Evolutionary conservation across 23 tunicate species (phyloP).

Genomic region (Corella eumyota): DNA sequence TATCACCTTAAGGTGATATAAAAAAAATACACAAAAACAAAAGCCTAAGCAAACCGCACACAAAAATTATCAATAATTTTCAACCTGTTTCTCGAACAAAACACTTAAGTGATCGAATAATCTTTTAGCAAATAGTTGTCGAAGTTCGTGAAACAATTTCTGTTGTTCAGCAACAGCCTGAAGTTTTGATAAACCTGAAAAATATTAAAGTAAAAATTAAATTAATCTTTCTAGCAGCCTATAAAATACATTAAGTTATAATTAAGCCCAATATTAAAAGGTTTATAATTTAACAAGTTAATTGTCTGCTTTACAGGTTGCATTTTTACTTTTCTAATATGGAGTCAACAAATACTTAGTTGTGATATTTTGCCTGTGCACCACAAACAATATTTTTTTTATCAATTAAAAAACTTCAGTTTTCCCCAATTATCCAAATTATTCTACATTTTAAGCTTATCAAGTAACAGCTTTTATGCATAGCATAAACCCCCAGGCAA

Average conservation of each 20-base stretch:
- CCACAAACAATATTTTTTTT: too few relatives aligned
- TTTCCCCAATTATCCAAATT: too few relatives aligned
- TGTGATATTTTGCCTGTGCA: too few relatives aligned
- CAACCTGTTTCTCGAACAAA: conserved; percentile 54
- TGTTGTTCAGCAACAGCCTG: conserved; percentile 89
- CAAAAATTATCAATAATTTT: background rate
- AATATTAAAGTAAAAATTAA: background rate
- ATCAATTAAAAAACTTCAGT: too few relatives aligned
- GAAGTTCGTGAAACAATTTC: conserved; percentile 59
- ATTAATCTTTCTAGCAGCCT: background rate
- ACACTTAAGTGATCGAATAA: conserved; percentile 33
- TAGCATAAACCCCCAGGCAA: too few relatives aligned
- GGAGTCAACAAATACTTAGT: too few relatives aligned
- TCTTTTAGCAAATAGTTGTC: conserved; percentile 69
- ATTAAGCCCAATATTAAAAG: background rate
- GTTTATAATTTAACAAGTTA: background rate
- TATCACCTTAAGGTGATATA: too few relatives aligned
- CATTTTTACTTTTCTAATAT: too few relatives aligned
- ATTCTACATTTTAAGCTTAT: too few relatives aligned
- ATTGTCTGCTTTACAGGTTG: too few relatives aligned
- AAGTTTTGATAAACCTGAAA: conserved; percentile 64
- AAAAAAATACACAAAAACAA: too few relatives aligned
- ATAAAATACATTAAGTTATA: background rate
- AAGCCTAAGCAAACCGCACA: background rate
- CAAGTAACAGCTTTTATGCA: too few relatives aligned